Percentiles rank a stretch among this genome's conserved stretches.
These are phyloP conservation scores for Yponomeuta malinellus DNA, from an alignment of 2,888 invertebrate genomes.

Conservation along the genomic window DNA sequence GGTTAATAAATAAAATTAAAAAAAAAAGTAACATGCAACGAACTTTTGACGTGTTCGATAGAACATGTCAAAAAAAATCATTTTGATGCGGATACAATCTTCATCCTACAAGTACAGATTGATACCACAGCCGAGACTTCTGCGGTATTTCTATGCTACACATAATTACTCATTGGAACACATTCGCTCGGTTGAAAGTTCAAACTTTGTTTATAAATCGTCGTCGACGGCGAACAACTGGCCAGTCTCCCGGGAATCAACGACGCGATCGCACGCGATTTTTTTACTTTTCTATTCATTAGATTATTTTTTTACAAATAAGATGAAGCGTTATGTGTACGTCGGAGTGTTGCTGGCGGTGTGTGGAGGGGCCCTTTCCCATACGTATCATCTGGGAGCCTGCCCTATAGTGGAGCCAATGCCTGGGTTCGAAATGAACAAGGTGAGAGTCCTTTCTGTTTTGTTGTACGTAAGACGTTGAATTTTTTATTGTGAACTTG, in stretches of 20 bases:
- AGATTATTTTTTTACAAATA: too few relatives aligned
- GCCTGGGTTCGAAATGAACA: slow-evolving; percentile 83
- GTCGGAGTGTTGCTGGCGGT: slow-evolving; percentile 26
- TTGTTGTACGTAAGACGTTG: slow-evolving; percentile 1
- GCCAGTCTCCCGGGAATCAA: slow-evolving; percentile 5
- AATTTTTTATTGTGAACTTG: neutral
- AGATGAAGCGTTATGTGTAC: slow-evolving; percentile 18
- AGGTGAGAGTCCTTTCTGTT: slow-evolving; percentile 63
- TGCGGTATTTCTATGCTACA: neutral
- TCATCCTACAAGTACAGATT: too few relatives aligned
- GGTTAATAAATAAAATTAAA: too few relatives aligned
- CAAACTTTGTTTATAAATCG: slow-evolving; percentile 16
- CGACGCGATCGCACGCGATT: too few relatives aligned
- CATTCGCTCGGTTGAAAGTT: slow-evolving; percentile 14
- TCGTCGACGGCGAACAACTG: neutral
- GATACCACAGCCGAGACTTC: too few relatives aligned
- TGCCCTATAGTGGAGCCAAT: slow-evolving; percentile 85
- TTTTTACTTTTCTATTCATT: too few relatives aligned
- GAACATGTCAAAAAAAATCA: too few relatives aligned
- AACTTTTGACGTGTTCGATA: too few relatives aligned
- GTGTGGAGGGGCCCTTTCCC: slow-evolving; percentile 58
- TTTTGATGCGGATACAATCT: too few relatives aligned
- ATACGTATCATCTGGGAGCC: slow-evolving; percentile 83
- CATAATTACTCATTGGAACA: neutral
- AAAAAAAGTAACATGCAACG: too few relatives aligned